Percentiles rank a stretch among this genome's conserved stretches.
Conservation (phyloP, 2,113 vertebrate species). For the Myanophis thanlyinensis region DNA sequence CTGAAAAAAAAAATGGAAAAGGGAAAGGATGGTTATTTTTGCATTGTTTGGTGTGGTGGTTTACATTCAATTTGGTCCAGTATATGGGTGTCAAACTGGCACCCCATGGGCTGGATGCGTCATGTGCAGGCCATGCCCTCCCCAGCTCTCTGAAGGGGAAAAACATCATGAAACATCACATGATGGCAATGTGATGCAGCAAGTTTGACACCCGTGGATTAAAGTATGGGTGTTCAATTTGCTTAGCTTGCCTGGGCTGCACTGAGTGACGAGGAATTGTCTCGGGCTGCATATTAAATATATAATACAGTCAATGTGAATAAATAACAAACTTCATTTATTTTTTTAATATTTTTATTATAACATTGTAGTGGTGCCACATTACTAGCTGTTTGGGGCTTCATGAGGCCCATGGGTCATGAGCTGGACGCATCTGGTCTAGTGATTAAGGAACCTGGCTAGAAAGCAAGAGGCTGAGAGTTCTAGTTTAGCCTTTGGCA, state of each 20-base stretch:
- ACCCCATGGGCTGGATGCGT: too few relatives aligned
- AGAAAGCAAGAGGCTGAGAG: neutral
- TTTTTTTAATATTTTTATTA: neutral
- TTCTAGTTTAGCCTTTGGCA: neutral
- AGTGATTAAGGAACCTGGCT: neutral
- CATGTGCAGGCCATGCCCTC: too few relatives aligned
- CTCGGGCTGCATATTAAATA: too few relatives aligned
- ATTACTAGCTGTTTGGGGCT: neutral
- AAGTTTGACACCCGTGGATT: too few relatives aligned
- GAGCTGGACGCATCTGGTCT: neutral
- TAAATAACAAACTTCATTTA: neutral
- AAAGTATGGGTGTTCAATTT: neutral
- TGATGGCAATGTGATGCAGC: too few relatives aligned
- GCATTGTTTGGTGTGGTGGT: slow-evolving; percentile 27
- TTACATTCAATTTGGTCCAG: neutral
- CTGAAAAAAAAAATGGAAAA: slow-evolving; percentile 46
- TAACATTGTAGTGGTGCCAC: neutral
- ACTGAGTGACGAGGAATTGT: neutral
- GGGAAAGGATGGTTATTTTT: slow-evolving; percentile 33
- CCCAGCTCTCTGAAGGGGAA: too few relatives aligned
- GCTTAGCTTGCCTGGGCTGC: neutral
- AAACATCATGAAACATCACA: too few relatives aligned
- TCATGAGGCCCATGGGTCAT: neutral
- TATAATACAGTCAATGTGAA: neutral
- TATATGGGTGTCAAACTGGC: neutral